A percentile compares a stretch with the other conserved stretches of the same genome.
Conservation (phyloP, 1,140 invertebrate species). For the Solen grandis region DNA sequence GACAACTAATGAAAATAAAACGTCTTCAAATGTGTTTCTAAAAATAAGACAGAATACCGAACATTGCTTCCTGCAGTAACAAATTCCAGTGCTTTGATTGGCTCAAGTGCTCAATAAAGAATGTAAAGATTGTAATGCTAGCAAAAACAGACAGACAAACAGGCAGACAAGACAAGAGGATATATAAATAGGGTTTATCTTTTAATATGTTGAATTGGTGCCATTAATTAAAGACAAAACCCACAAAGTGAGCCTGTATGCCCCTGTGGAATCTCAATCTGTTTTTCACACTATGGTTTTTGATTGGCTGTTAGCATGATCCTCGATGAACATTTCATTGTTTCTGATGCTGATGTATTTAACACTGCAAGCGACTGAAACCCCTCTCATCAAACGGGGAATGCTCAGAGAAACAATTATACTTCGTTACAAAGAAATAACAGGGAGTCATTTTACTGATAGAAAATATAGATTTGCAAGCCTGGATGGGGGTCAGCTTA, state of each 20-base stretch:
- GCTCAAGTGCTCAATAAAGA: no score
- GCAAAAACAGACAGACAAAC: no score
- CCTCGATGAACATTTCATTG: background rate
- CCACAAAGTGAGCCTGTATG: background rate
- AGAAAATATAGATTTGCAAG: constrained; percentile 19
- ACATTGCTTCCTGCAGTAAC: no score
- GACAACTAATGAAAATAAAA: no score
- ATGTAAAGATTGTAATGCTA: no score
- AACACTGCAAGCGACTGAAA: constrained; percentile 23
- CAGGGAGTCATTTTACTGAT: constrained; percentile 30
- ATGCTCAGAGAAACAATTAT: constrained; percentile 38
- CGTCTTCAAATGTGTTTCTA: no score
- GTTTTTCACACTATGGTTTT: constrained; percentile 5
- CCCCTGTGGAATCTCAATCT: constrained; percentile 14
- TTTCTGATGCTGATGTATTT: constrained; percentile 27
- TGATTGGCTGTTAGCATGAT: background rate
- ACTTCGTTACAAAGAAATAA: constrained; percentile 54
- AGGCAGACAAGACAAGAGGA: background rate
- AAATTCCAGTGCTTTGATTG: no score
- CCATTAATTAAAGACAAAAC: background rate
- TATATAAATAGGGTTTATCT: background rate
- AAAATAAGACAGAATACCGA: no score
- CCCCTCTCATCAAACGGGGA: constrained; percentile 6
- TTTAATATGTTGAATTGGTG: background rate
- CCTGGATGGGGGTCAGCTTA: constrained; percentile 8